These are phyloP conservation scores for Centropus unirufus DNA, from an alignment of 2,113 vertebrate genomes.

Conservation along the genomic window DNA sequence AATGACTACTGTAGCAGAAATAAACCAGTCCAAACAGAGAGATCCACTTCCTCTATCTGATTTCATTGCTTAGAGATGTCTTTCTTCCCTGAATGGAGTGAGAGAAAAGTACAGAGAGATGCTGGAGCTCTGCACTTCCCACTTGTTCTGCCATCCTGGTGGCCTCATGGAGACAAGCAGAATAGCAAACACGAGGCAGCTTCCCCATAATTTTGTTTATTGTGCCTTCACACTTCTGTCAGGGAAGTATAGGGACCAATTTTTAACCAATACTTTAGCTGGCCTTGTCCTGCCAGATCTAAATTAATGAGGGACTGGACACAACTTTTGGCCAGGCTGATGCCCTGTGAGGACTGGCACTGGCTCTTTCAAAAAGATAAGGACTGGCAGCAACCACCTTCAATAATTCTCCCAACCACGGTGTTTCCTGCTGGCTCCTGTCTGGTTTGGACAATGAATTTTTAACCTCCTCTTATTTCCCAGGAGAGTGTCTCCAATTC, in stretches of 20 bases:
- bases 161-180: background rate
- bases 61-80: background rate
- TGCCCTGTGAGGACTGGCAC: background rate
- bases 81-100: rapidly evolving
- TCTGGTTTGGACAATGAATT: background rate
- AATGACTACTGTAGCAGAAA: background rate
- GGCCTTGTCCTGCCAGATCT: background rate
- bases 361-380: background rate
- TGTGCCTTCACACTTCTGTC: background rate
- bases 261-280: background rate
- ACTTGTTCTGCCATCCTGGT: background rate
- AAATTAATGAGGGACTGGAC: background rate
- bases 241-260: background rate
- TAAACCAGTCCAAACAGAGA: too few relatives aligned
- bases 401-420: background rate
- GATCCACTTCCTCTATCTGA: background rate
- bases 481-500: background rate
- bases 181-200: background rate
- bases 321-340: background rate
- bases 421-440: background rate
- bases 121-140: background rate
- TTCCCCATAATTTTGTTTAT: background rate
- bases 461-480: background rate
- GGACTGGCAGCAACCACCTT: background rate
- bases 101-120: background rate